phyloP scores from a whole-genome alignment of 2,888 invertebrate genomes.

The Noctua pronuba region DNA sequence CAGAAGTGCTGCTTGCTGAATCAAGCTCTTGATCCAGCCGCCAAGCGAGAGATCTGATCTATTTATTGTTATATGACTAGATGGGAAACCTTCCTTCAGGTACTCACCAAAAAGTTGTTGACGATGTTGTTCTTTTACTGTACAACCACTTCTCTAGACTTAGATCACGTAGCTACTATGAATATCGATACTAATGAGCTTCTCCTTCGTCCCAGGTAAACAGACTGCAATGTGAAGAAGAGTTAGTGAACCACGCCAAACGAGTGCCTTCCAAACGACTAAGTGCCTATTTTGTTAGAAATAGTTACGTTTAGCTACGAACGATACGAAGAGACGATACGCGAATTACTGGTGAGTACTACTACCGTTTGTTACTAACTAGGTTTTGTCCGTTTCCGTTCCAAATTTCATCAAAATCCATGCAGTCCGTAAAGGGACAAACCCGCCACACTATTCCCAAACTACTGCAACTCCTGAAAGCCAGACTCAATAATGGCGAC shows the following conservation, averaged over 20 bases:
- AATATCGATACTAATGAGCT: background rate
- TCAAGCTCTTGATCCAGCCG: no score
- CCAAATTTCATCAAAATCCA: background rate
- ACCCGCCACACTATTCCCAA: no score
- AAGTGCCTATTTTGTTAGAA: slow-evolving; percentile 76
- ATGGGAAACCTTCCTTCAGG: background rate
- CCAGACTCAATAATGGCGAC: no score
- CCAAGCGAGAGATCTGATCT: no score
- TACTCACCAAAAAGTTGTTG: background rate
- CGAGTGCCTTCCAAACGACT: slow-evolving; percentile 80
- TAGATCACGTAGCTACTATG: no score
- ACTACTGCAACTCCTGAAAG: no score
- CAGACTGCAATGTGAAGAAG: slow-evolving; percentile 81
- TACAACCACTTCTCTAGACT: no score
- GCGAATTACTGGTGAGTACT: slow-evolving; percentile 71
- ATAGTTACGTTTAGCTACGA: slow-evolving; percentile 73
- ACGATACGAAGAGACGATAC: slow-evolving; percentile 71
- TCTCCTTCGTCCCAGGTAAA: slow-evolving; percentile 77
- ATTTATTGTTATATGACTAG: background rate
- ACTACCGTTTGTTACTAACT: background rate
- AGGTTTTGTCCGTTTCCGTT: background rate
- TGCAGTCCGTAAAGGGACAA: background rate
- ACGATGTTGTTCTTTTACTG: background rate
- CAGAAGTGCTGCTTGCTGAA: no score
- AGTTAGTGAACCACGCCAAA: slow-evolving; percentile 74